phyloP scores from a whole-genome alignment of 1,140 invertebrate species.

The Catajapyx aquilonaris region DNA sequence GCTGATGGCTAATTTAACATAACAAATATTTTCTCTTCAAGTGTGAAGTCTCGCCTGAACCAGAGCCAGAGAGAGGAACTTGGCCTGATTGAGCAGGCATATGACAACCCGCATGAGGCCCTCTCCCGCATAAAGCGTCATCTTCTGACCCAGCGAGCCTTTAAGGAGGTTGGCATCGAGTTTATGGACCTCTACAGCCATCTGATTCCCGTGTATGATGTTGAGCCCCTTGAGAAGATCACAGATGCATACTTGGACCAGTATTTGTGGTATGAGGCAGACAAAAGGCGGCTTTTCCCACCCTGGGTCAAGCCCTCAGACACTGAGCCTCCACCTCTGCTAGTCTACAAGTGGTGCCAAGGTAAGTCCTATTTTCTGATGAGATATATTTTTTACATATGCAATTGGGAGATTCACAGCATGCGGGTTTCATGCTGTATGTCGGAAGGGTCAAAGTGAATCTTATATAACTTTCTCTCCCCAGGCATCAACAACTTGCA shows the following conservation, averaged over 20 bases:
- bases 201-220: constrained; percentile 95
- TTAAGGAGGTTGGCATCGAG: constrained; percentile 97
- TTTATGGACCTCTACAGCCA: constrained; percentile 99
- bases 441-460: too few species aligned
- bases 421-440: too few species aligned
- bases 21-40: constrained; percentile 24
- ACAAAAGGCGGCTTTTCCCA: constrained; percentile 89
- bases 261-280: constrained; percentile 99
- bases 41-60: constrained; percentile 94
- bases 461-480: constrained; percentile 10
- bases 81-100: constrained; percentile 97
- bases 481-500: constrained; percentile 84
- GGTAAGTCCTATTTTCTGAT: constrained; percentile 27
- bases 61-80: constrained; percentile 97
- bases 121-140: constrained; percentile 98
- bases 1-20: neutral
- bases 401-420: constrained; percentile 2
- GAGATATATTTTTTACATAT: constrained; percentile 3
- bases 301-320: constrained; percentile 99
- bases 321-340: constrained; percentile 88
- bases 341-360: constrained; percentile 99
- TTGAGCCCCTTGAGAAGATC: constrained; percentile 97
- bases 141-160: constrained; percentile 89
- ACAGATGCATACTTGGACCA: constrained; percentile 99
- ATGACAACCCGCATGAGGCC: constrained; percentile 99